Evolutionary conservation across 2,113 vertebrate species (phyloP), one percentile per base, ranked within the genome.

Genomic region (Neogobius melanostomus): DNA sequence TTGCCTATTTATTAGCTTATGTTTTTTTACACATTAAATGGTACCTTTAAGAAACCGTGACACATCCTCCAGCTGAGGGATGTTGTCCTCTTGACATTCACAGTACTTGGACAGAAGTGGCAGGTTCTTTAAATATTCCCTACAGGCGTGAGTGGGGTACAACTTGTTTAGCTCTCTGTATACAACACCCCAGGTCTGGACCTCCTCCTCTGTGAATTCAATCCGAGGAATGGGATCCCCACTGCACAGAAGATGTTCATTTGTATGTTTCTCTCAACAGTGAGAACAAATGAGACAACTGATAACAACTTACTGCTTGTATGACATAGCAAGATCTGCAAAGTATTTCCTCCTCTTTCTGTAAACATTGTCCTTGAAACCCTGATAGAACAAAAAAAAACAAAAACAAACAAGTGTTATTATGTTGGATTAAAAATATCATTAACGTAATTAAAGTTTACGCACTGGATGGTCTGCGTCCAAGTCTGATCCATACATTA

Each of bases 311-410:
- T 94, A 99, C 98, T 98, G 92, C 91, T 92, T 98, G 83, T 95
- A 97, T 81, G 91, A 92, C 93, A 97, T 95, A 61, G 97, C 97
- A 83, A 99, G 83, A 81, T 99, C 97, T 77, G 97, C 96, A 93
- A 99, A 99, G 84, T 99, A 96, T 89, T 98, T 98, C 52, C 98
- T 88, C 71, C 98, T 95, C 89, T 95, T 96, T 45, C 98, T 94
- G 78, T 99, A 99, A 64, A 97, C 96, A 1, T 98, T 98, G 88
- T 99, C 97, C 88, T 98, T 99, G 92, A 99, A 99, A 77, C 97
- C 98, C 98, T 99, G 65, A 74, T 10, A 69, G 68, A 0, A 61
- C 0, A 49, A 17, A 66, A 0, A 10, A 14, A 21, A 28, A 6
- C 61, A 64, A 10, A 66, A 8, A 44, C 36, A 21, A 11, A 56